Conservation (phyloP, 2,113 vertebrate species). For the Sula dactylatra region DNA sequence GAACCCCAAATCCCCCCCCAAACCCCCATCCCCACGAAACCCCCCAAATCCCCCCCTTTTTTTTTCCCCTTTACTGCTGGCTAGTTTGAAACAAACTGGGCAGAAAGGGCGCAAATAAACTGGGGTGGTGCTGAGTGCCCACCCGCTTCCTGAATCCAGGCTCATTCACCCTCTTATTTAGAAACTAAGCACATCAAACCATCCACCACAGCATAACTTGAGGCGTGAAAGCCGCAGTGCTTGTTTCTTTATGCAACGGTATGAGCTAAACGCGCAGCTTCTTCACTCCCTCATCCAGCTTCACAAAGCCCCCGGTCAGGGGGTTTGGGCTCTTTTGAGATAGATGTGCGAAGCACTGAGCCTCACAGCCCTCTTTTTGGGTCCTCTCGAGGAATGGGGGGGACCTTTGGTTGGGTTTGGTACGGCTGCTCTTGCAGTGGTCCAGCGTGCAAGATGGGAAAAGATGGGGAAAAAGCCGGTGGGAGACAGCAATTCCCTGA, state of each 20-base stretch:
- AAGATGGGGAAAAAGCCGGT: not conserved
- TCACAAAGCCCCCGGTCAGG: not conserved
- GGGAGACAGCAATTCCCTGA: not conserved
- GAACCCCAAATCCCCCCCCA: too few species aligned
- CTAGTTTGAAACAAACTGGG: not conserved
- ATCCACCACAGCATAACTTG: not conserved
- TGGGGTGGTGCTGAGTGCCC: not conserved
- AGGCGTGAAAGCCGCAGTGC: not conserved
- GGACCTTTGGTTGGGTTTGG: not conserved
- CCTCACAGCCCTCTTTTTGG: not conserved
- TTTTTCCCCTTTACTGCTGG: rapidly evolving
- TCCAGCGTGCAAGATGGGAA: not conserved
- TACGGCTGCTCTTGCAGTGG: rapidly evolving
- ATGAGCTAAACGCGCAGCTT: not conserved
- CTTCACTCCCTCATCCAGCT: not conserved
- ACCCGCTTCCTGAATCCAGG: rapidly evolving
- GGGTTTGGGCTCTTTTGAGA: not conserved
- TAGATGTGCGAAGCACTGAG: not conserved
- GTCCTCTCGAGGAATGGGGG: rapidly evolving
- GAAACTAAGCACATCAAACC: not conserved
- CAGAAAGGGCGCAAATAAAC: not conserved
- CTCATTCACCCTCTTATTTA: too few species aligned
- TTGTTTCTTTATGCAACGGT: not conserved
- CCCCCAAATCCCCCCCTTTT: too few species aligned
- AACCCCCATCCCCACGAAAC: too few species aligned